Conservation (phyloP, 1,140 invertebrate genomes). For the Ips typographus region DNA sequence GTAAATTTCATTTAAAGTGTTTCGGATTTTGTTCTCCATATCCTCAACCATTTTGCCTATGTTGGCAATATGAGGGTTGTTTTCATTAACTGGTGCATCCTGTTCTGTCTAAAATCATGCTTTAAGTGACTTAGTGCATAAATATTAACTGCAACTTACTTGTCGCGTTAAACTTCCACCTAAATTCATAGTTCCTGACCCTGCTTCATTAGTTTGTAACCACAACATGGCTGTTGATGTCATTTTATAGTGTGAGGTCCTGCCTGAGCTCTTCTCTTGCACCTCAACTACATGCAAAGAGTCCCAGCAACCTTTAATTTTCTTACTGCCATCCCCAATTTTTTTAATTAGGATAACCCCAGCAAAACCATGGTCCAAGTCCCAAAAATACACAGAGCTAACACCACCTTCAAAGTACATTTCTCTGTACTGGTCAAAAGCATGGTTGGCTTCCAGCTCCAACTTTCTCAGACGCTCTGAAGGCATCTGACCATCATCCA, state of each 20-base stretch:
- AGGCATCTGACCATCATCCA: conserved; percentile 98
- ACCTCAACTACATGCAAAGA: conserved; percentile 99
- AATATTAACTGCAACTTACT: conserved; percentile 55
- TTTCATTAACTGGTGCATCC: conserved; percentile 86
- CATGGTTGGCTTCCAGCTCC: conserved; percentile 97
- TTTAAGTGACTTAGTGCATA: background rate
- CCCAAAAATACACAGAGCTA: conserved; percentile 99
- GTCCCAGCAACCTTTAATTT: conserved; percentile 99
- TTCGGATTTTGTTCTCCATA: conserved; percentile 99
- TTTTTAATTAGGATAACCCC: conserved; percentile 98
- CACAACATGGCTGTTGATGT: conserved; percentile 99
- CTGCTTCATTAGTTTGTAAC: conserved; percentile 96
- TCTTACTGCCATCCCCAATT: conserved; percentile 92
- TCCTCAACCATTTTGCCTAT: conserved; percentile 97
- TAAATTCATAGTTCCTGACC: conserved; percentile 97
- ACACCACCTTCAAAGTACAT: conserved; percentile 99
- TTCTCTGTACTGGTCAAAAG: conserved; percentile 98
- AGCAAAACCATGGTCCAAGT: conserved; percentile 98
- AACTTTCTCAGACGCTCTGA: conserved; percentile 93
- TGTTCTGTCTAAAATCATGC: conserved; percentile 74
- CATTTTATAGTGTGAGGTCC: conserved; percentile 97
- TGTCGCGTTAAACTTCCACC: conserved; percentile 97
- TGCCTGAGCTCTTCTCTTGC: conserved; percentile 90
- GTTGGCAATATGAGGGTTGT: conserved; percentile 96
- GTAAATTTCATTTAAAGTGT: conserved; percentile 98